A percentile compares a stretch with the other conserved stretches of the same genome.
These are phyloP conservation scores for Patiria pectinifera DNA, from an alignment of 53 echinoderm and acorn worm genomes.

Conservation along the genomic window DNA sequence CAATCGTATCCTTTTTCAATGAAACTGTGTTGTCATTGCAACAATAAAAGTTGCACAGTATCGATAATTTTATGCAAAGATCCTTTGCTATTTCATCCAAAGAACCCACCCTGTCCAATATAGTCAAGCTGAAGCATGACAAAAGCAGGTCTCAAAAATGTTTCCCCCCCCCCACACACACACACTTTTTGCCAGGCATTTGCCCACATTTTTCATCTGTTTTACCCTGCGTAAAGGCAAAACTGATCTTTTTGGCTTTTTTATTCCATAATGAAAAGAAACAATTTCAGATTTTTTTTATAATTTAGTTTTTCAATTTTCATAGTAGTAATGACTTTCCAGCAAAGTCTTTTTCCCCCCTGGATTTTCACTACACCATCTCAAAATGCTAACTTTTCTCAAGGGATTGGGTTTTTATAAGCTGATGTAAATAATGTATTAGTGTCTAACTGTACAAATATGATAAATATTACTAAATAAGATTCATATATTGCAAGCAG, in stretches of 20 bases:
- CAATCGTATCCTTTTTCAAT: not conserved
- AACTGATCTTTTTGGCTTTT: too few relatives aligned
- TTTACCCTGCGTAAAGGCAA: too few relatives aligned
- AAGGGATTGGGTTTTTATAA: slow-evolving; percentile 8
- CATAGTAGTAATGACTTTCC: too few relatives aligned
- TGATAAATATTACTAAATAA: not conserved
- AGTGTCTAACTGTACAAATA: slow-evolving; percentile 37
- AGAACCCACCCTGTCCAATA: not conserved
- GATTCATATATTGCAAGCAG: not conserved
- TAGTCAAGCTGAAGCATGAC: not conserved
- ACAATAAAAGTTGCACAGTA: not conserved
- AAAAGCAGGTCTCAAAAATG: not conserved
- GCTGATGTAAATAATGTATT: slow-evolving; percentile 18
- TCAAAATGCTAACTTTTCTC: not conserved
- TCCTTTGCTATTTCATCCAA: not conserved
- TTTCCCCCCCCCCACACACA: too few relatives aligned
- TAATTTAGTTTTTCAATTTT: not conserved
- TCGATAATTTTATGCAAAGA: not conserved
- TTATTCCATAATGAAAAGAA: too few relatives aligned
- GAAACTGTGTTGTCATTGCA: not conserved
- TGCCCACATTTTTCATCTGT: too few relatives aligned
- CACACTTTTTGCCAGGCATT: too few relatives aligned
- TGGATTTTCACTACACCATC: not conserved
- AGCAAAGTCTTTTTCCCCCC: too few relatives aligned
- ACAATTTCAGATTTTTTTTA: not conserved